phyloP scores from a whole-genome alignment of 2,888 invertebrate species.

The Quadroppia sp. region DNA sequence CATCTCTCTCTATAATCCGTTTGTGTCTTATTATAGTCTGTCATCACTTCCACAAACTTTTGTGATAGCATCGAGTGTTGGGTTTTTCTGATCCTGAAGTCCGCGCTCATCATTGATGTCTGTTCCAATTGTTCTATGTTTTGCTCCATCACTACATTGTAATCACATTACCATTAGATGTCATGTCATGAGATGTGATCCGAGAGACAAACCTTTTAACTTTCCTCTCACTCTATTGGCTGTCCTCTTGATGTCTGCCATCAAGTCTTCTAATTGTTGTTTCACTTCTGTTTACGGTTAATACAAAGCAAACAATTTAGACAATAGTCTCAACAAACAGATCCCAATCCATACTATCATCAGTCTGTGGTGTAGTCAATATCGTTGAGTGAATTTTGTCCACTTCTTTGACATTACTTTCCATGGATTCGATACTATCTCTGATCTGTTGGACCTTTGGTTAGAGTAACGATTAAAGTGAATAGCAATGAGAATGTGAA shows the following conservation, averaged over 20 bases:
- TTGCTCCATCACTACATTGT: constrained; percentile 85
- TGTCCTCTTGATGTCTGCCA: constrained; percentile 99
- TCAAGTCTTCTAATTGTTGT: constrained; percentile 98
- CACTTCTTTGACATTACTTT: constrained; percentile 85
- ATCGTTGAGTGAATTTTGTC: constrained; percentile 99
- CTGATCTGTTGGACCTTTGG: constrained; percentile 97
- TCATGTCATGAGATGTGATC: neutral
- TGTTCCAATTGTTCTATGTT: constrained; percentile 99
- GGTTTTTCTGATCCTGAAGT: constrained; percentile 98
- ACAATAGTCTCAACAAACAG: neutral
- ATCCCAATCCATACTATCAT: constrained; percentile 71
- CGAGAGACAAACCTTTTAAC: constrained; percentile 69
- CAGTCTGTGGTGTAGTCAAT: constrained; percentile 94
- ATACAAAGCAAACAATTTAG: neutral
- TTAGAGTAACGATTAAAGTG: constrained; percentile 52
- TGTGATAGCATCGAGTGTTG: constrained; percentile 97
- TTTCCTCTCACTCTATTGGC: constrained; percentile 99
- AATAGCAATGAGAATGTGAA: neutral
- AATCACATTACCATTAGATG: neutral
- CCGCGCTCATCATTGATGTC: constrained; percentile 95
- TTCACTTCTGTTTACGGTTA: constrained; percentile 75
- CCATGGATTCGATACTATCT: constrained; percentile 99
- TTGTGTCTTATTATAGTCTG: constrained; percentile 99
- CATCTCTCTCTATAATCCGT: constrained; percentile 99
- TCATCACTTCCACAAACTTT: constrained; percentile 99